phyloP scores from a whole-genome alignment of 2,113 vertebrate genomes.

The Thymallus thymallus region DNA sequence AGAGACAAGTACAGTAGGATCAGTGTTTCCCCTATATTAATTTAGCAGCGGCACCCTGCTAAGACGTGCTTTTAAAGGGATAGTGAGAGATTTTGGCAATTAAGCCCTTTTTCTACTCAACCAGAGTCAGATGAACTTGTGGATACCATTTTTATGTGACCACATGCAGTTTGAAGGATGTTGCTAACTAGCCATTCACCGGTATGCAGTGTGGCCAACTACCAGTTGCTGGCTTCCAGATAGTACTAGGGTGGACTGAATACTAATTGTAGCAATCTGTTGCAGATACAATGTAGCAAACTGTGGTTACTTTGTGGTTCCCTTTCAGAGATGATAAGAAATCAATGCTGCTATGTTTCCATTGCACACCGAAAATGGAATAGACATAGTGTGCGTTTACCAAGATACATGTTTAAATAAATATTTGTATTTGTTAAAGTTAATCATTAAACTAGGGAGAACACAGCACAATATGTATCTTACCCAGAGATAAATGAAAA shows the following conservation, averaged over 20 bases:
- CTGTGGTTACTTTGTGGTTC: neutral
- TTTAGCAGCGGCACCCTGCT: no score
- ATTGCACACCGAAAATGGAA: no score
- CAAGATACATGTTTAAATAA: neutral
- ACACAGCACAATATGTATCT: neutral
- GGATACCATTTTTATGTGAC: no score
- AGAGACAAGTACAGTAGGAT: no score
- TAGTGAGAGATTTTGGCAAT: no score
- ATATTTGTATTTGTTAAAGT: neutral
- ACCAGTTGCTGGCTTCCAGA: conserved; percentile 52
- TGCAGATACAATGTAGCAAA: neutral
- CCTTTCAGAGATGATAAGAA: neutral
- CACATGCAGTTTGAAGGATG: no score
- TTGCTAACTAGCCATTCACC: neutral
- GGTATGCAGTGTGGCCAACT: neutral
- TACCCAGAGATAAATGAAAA: no score
- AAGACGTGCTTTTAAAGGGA: no score
- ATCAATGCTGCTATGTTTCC: neutral
- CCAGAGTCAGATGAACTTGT: no score
- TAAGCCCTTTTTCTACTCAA: no score
- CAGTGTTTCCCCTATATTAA: no score
- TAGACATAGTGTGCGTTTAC: no score
- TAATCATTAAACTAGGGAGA: neutral
- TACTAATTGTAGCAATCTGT: neutral
- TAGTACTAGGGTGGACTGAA: conserved; percentile 43